phyloP scores from a whole-genome alignment of 2,113 vertebrate species.

The Crotalus viridis region DNA sequence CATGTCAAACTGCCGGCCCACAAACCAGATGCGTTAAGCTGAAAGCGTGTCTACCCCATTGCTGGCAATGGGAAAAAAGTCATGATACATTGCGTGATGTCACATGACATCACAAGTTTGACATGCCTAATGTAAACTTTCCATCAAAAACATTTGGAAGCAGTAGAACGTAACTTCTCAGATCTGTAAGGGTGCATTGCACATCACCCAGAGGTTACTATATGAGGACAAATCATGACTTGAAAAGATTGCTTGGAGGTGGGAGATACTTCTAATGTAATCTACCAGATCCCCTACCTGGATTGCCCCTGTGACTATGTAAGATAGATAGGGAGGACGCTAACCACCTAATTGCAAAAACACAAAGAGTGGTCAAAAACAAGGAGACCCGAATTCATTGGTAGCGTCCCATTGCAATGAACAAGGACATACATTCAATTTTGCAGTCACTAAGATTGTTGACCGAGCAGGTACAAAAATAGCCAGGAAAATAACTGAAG shows the following conservation, averaged over 20 bases:
- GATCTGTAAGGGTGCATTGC: background rate
- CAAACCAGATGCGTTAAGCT: too few relatives aligned
- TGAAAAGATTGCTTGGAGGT: background rate
- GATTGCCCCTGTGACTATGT: background rate
- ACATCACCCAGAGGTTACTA: background rate
- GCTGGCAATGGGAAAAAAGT: too few relatives aligned
- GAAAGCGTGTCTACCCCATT: too few relatives aligned
- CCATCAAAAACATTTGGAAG: background rate
- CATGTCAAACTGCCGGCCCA: too few relatives aligned
- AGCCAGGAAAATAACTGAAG: too few relatives aligned
- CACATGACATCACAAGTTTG: too few relatives aligned
- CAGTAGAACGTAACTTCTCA: background rate
- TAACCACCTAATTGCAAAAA: background rate
- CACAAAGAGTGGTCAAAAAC: background rate
- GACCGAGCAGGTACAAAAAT: too few relatives aligned
- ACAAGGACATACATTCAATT: background rate
- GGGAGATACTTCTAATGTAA: background rate
- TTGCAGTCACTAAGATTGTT: too few relatives aligned
- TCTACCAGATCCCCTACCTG: background rate
- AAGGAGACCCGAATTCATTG: background rate
- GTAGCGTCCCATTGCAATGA: background rate
- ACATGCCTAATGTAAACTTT: background rate
- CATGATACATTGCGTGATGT: too few relatives aligned
- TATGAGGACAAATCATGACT: background rate
- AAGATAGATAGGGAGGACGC: background rate